phyloP scores from a whole-genome alignment of 2,113 vertebrate genomes.

The Pelusios castaneus region DNA sequence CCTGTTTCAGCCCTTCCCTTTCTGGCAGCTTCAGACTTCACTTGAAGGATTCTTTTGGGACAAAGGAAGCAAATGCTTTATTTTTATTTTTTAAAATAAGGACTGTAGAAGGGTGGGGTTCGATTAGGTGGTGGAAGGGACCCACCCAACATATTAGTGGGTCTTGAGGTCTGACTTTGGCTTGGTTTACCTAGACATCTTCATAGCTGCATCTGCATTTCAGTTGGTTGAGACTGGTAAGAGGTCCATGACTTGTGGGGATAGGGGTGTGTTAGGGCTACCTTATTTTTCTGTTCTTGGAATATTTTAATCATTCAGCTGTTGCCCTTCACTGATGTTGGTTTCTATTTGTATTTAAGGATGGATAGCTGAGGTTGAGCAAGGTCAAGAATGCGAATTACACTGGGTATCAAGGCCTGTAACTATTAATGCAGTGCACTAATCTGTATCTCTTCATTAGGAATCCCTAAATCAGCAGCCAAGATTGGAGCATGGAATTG shows the following conservation, averaged over 20 bases:
- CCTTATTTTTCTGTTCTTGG: slow-evolving; percentile 52
- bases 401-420: neutral
- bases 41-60: neutral
- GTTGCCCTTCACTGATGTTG: slow-evolving; percentile 56
- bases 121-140: neutral
- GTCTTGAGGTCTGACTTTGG: neutral
- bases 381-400: neutral
- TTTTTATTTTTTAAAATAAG: neutral
- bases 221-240: neutral
- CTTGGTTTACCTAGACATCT: neutral
- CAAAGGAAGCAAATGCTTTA: neutral
- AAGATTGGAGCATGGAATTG: neutral
- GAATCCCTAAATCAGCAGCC: neutral
- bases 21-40: neutral
- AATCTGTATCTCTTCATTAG: neutral
- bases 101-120: neutral
- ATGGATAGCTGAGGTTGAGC: neutral
- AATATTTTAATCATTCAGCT: neutral
- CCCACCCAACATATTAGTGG: neutral
- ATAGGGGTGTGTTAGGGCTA: neutral
- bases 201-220: neutral
- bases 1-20: neutral
- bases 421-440: neutral
- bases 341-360: neutral
- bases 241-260: slow-evolving; percentile 38